Base-by-base conservation (phyloP, 2,797 vertebrate genomes). In the Carapus acus region DNA sequence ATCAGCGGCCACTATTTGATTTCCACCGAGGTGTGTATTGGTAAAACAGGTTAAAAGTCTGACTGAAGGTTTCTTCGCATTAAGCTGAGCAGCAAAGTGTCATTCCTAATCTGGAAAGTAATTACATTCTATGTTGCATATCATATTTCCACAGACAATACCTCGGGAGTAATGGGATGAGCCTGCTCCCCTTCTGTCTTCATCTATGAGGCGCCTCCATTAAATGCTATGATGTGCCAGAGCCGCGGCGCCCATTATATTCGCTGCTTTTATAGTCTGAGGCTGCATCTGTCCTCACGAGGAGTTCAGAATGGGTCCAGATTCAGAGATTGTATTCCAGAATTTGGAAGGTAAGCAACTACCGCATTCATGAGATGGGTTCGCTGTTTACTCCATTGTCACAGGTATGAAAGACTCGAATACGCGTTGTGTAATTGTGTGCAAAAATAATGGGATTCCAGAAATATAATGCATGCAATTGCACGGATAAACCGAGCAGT, bases 241-340 rank as follows among this genome's bases (percentile, higher is more conserved):
- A 41, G 44, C 64, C 42, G 37, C n/a, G 46, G 51, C 19, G 56
- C 21, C 60, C 39, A 62, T 60, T 66, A 68, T 27, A 23, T 16
- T 7, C 11, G 49, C 29, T 66, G 53, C 31, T 29, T 33, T 27
- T 38, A 37, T 17, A 43, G 60, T 36, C 23, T 48, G 51, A 67
- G 43, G 54, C 56, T 54, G 39, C 22, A 63, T 73, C 61, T 49
- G 44, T 76, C 59, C 55, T 58, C 36, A 3, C 59, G 45, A 68
- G 58, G 4, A 39, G 36, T 44, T 63, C 20, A 22, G 48, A 54
- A 34, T 21, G 24, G 40, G 51, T 31, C 47, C 53, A 45, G n/a
- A 45, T 51, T 49, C 20, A 43, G 8, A 27, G 17, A 62, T 61
- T 55, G 43, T 14, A 3, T 63, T 61, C 50, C 48, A 69, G 66